phyloP scores from a whole-genome alignment of 1,140 invertebrate species.

The Latrodectus geometricus region DNA sequence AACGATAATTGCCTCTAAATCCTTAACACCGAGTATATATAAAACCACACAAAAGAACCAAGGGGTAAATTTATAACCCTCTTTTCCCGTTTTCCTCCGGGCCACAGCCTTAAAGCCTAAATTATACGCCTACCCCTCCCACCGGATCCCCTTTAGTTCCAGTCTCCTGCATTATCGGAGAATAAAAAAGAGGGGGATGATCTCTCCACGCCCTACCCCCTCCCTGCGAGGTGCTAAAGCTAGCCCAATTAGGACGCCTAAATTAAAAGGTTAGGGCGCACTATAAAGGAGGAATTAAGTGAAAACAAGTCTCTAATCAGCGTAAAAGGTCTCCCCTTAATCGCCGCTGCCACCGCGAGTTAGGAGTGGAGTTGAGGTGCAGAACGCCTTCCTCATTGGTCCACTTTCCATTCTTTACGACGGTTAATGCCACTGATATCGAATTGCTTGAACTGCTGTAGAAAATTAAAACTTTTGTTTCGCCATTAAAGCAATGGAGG shows the following conservation, averaged over 20 bases:
- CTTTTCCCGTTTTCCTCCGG: constrained; percentile 11
- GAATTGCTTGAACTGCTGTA: not conserved
- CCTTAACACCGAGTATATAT: constrained; percentile 30
- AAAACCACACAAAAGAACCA: constrained; percentile 46
- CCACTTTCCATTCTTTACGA: not conserved
- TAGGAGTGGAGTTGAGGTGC: constrained; percentile 53
- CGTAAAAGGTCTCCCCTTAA: constrained; percentile 57
- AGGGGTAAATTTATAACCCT: constrained; percentile 48
- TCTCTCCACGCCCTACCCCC: not conserved
- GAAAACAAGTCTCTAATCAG: constrained; percentile 60
- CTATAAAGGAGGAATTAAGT: constrained; percentile 51
- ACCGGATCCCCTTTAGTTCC: not conserved
- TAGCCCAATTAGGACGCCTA: constrained; percentile 51
- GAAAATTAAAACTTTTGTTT: not conserved
- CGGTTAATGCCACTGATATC: not conserved
- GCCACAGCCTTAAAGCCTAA: constrained; percentile 17
- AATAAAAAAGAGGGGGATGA: constrained; percentile 1
- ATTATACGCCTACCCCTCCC: constrained; percentile 29
- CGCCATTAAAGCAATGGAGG: too few species aligned
- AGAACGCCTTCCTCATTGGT: constrained; percentile 19
- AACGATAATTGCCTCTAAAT: constrained; percentile 56
- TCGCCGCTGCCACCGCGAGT: constrained; percentile 55
- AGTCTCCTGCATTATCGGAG: constrained; percentile 17
- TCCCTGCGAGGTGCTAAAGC: constrained; percentile 19
- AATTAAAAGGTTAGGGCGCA: constrained; percentile 61